Evolutionary conservation across 2,888 invertebrate genomes (phyloP), one percentile per base, ranked within the genome.

Genomic region (Sepiola atlantica): DNA sequence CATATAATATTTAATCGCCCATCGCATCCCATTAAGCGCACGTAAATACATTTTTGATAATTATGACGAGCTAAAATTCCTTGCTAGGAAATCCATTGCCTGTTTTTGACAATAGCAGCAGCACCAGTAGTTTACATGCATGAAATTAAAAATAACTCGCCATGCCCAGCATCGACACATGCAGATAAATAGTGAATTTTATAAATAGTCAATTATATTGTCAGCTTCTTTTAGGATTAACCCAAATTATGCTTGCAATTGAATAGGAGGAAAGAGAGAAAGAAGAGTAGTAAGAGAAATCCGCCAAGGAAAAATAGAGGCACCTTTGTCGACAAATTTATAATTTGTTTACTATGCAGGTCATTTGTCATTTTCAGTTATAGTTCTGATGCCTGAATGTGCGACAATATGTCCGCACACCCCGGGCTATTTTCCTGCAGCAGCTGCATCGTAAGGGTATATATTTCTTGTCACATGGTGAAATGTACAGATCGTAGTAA

Each of bases 201-300:
- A 77, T 77, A 45, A 45, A 77, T n/a, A 77, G n/a, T 77, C 14
- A 77, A 77, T 77, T 77, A 77, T 77, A 77, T 77, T 77, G n/a
- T 77, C 77, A 77, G 77, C 77, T 77, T n/a, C 77, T 77, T n/a
- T 77, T n/a, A 77, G 32, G 77, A 77, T 77, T 77, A 77, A 77
- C n/a, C 77, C n/a, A 77, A 77, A 77, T 77, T 32, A 77, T 77
- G 18, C n/a, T 77, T 32, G 18, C 18, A n/a, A 77, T 77, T 77
- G 16, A 77, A 77, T n/a, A 14, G 77, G 77, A n/a, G n/a, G 77
- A n/a, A 21, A 16, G 77, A 32, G n/a, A 18, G 14, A 16, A 77
- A 16, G 12, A n/a, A 16, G 77, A 32, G 32, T 16, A 77, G 16
- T 1, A 77, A 77, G 77, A 32, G 32, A 77, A 77, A 77, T 77